Evolutionary conservation across 2,113 vertebrate genomes (phyloP).

Genomic region (Cyprinus carpio): DNA sequence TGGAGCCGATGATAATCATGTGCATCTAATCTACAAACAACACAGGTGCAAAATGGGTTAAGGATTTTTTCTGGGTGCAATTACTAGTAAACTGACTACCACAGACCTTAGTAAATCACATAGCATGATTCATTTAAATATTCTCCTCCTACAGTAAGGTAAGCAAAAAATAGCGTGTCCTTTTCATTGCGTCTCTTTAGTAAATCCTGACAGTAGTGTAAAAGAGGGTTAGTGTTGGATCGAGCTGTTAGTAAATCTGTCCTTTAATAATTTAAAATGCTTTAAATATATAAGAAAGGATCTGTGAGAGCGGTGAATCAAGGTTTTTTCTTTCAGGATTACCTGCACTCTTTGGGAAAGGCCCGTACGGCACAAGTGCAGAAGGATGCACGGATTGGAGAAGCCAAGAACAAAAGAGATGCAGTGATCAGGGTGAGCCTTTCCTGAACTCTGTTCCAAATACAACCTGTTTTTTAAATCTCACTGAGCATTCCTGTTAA

Average conservation of each 20-base stretch:
- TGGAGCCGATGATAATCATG: too few species aligned
- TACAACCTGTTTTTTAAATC: not conserved
- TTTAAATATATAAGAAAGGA: not conserved
- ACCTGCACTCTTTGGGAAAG: constrained; percentile 87
- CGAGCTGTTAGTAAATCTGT: not conserved
- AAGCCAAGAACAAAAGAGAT: constrained; percentile 87
- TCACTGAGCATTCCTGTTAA: not conserved
- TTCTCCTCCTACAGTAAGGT: too few species aligned
- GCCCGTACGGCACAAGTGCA: constrained; percentile 89
- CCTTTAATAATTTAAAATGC: not conserved
- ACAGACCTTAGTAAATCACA: too few species aligned
- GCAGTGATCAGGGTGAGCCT: constrained; percentile 84
- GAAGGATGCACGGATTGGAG: constrained; percentile 88
- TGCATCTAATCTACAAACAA: too few species aligned
- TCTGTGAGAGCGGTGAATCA: not conserved
- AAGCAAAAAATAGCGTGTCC: too few species aligned
- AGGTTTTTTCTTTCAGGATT: constrained; percentile 74
- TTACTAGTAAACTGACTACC: too few species aligned
- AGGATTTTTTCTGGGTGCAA: too few species aligned
- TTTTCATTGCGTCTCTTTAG: too few species aligned
- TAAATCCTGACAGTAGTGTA: too few species aligned
- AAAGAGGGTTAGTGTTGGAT: not conserved
- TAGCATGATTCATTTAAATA: too few species aligned
- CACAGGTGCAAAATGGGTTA: too few species aligned
- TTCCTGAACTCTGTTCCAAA: not conserved